These are phyloP conservation scores for Carassius auratus DNA, from an alignment of 2,113 vertebrate genomes.

Conservation along the genomic window DNA sequence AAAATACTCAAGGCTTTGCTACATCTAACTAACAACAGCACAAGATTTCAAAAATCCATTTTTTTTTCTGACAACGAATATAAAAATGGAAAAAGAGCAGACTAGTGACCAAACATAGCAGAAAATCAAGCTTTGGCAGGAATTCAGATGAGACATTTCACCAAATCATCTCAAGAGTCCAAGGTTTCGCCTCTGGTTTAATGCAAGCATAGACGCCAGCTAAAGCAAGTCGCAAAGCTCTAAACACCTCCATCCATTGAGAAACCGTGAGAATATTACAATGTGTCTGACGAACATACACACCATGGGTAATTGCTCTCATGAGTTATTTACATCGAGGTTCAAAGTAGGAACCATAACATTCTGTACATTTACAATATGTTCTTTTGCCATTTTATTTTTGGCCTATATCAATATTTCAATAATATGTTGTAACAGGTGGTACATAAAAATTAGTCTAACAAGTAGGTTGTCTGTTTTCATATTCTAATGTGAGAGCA, in stretches of 20 bases:
- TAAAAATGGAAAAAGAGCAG: conserved; percentile 46
- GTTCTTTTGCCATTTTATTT: conserved; percentile 59
- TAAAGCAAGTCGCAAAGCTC: conserved; percentile 47
- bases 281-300: conserved; percentile 64
- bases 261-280: conserved; percentile 49
- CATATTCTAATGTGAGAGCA: conserved; percentile 26
- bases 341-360: conserved; percentile 59
- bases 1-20: conserved; percentile 73
- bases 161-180: conserved; percentile 31
- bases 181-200: conserved; percentile 28
- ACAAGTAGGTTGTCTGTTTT: conserved; percentile 16
- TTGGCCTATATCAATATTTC: conserved; percentile 43
- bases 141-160: conserved; percentile 32
- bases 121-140: conserved; percentile 46
- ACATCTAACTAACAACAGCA: conserved; percentile 76
- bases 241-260: conserved; percentile 33
- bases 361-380: conserved; percentile 60
- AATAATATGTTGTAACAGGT: conserved; percentile 24
- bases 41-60: conserved; percentile 66
- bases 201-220: conserved; percentile 32
- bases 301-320: conserved; percentile 62
- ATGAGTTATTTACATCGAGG: conserved; percentile 68
- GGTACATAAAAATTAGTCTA: conserved; percentile 42
- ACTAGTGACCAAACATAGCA: conserved; percentile 37
- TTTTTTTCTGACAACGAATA: conserved; percentile 63